Percentiles rank a stretch among this genome's conserved stretches.
phyloP scores from a whole-genome alignment of 2,888 invertebrate genomes.

The Epiblema foenella region DNA sequence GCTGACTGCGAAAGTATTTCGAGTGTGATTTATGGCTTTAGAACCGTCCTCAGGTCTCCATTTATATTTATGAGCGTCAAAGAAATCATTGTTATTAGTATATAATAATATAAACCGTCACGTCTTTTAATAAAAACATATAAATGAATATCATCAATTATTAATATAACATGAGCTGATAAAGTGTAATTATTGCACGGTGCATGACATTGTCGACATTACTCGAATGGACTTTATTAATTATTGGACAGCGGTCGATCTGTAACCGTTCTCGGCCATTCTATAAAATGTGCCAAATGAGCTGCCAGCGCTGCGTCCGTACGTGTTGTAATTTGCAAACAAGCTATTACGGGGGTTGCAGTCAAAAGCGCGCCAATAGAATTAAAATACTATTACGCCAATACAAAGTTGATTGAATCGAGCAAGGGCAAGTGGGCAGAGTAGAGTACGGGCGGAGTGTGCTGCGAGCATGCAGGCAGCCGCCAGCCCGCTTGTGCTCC shows the following conservation, averaged over 20 bases:
- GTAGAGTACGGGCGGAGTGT: constrained; percentile 28
- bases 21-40: constrained; percentile 36
- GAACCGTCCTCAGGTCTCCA: constrained; percentile 32
- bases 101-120: constrained; percentile 10
- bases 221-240: constrained; percentile 50
- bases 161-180: constrained; percentile 30
- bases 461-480: constrained; percentile 51
- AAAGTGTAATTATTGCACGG: constrained; percentile 26
- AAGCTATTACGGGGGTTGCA: constrained; percentile 69
- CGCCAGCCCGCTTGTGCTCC: constrained; percentile 62
- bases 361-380: constrained; percentile 80
- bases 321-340: constrained; percentile 74
- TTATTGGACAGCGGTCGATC: constrained; percentile 49
- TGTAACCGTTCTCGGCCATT: constrained; percentile 49
- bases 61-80: constrained; percentile 36
- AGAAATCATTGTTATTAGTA: constrained; percentile 22
- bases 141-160: background rate
- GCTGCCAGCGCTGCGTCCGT: constrained; percentile 56
- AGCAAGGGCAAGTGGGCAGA: constrained; percentile 36
- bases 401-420: constrained; percentile 80
- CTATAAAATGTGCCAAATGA: constrained; percentile 56
- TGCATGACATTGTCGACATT: constrained; percentile 30
- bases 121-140: constrained; percentile 7
- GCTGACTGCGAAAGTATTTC: constrained; percentile 36
- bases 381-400: constrained; percentile 83